These are phyloP conservation scores for Leptoteleia sp. DNA, from an alignment of 1,140 invertebrate species.

Conservation along the genomic window DNA sequence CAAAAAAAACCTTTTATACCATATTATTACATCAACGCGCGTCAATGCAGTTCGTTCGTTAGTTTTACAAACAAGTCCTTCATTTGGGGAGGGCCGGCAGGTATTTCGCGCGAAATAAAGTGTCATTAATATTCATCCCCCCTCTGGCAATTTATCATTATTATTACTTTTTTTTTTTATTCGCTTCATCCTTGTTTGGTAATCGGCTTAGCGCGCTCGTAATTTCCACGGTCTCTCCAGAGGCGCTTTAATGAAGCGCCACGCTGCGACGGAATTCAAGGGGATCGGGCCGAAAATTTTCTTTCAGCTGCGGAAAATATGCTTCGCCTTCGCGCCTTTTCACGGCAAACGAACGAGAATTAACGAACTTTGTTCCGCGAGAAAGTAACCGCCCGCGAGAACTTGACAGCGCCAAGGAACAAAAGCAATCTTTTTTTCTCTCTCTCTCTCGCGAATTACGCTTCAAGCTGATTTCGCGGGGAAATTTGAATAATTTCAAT, in stretches of 20 bases:
- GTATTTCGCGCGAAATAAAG: constrained; percentile 43
- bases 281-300: constrained; percentile 57
- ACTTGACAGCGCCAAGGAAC: constrained; percentile 17
- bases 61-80: constrained; percentile 1
- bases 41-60: background rate
- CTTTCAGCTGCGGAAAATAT: constrained; percentile 61
- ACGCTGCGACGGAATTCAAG: constrained; percentile 62
- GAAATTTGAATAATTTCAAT: constrained; percentile 51
- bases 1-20: too few relatives aligned
- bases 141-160: constrained; percentile 28
- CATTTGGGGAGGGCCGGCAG: constrained; percentile 18
- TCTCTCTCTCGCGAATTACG: constrained; percentile 26
- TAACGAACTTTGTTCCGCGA: constrained; percentile 51
- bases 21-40: too few relatives aligned
- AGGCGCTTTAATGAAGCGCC: constrained; percentile 68
- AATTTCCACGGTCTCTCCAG: constrained; percentile 59
- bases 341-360: constrained; percentile 61
- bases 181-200: constrained; percentile 57
- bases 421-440: constrained; percentile 59
- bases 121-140: constrained; percentile 51
- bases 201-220: constrained; percentile 67
- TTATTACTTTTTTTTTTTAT: constrained; percentile 27
- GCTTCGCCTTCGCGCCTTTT: constrained; percentile 59
- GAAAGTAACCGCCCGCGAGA: constrained; percentile 10
- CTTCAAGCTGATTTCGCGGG: constrained; percentile 36